Evolutionary conservation across 2,113 vertebrate species (phyloP), one percentile per base, ranked within the genome.

Genomic region (Centropristis striata): DNA sequence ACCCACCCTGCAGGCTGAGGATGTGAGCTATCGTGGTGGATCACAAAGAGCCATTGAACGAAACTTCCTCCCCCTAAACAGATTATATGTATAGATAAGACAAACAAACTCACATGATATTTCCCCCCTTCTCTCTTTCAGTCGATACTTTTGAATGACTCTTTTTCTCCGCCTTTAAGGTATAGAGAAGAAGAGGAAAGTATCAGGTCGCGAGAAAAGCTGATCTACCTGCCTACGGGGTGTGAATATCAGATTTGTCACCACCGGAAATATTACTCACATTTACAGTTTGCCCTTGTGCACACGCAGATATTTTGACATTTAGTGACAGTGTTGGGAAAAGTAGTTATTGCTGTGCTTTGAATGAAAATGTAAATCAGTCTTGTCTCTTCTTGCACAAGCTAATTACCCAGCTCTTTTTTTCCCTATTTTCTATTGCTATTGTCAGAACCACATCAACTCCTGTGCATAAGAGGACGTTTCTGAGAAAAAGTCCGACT

Each of bases 31-130:
- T 59, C 72, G 75, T 54, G 25, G 80, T 78, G 37, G 16, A 75
- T 89, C 88, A 92, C 90, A 94, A 90, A 89, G 81, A 78, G 71
- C 73, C 81, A 84, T 91, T 92, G 84, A 85, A 55, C 69, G 25
- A 77, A 75, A 80, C 73, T 44, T 85, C 81, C 58, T 64, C 59
- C 80, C 80, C 47, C 71, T 39, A 66, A 82, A 84, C 78, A 81
- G 93, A 92, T 92, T 81, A 84, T 84, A 86, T 84, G 42, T 63
- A 83, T 64, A 83, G 88, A 94, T 91, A 90, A 78, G 61, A 65
- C 73, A 78, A 80, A 87, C 61, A 83, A 92, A 85, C 71, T 77
- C 60, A 88, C 66, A 72, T 76, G 85, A 94, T 89, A 90, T 86
- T 88, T 88, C 81, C 32, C 32, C 50, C 37, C 9, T 5, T 60